Conservation (phyloP, 2,797 vertebrate species). For the Ispidina picta region DNA sequence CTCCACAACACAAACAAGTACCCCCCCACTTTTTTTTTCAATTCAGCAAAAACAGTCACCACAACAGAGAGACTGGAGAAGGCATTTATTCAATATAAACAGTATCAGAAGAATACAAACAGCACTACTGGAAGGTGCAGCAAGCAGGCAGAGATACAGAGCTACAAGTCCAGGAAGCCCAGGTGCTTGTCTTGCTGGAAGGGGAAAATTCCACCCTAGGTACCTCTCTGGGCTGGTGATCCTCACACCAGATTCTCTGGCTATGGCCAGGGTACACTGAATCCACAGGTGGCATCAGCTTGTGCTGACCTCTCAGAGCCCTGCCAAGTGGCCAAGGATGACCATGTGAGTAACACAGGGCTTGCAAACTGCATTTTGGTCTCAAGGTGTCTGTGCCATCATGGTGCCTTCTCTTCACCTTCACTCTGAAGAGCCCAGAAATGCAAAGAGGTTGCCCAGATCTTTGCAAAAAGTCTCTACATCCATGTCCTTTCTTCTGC, state of each 20-base stretch:
- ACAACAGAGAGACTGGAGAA: slow-evolving; percentile 61
- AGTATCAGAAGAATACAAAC: slow-evolving; percentile 33
- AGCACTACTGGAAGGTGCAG: neutral
- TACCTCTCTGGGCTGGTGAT: neutral
- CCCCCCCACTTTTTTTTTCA: neutral
- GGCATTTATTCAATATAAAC: slow-evolving; percentile 61
- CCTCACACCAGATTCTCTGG: neutral
- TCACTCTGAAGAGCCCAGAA: neutral
- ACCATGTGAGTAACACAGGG: neutral
- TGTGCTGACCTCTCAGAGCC: neutral
- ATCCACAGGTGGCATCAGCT: neutral
- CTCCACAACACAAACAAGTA: slow-evolving; percentile 15
- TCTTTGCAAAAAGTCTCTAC: neutral
- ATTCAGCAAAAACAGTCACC: slow-evolving; percentile 44
- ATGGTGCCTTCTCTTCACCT: neutral
- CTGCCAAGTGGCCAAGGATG: neutral
- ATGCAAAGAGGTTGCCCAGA: neutral
- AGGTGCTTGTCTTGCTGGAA: neutral
- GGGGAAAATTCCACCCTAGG: neutral
- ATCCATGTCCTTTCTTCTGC: neutral
- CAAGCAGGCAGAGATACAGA: neutral
- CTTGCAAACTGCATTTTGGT: neutral
- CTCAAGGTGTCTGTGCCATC: neutral
- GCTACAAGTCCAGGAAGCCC: neutral
- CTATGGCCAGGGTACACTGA: neutral